Evolutionary conservation across 2,113 vertebrate genomes (phyloP), one percentile per base, ranked within the genome.

Genomic region (Limnothrissa miodon): DNA sequence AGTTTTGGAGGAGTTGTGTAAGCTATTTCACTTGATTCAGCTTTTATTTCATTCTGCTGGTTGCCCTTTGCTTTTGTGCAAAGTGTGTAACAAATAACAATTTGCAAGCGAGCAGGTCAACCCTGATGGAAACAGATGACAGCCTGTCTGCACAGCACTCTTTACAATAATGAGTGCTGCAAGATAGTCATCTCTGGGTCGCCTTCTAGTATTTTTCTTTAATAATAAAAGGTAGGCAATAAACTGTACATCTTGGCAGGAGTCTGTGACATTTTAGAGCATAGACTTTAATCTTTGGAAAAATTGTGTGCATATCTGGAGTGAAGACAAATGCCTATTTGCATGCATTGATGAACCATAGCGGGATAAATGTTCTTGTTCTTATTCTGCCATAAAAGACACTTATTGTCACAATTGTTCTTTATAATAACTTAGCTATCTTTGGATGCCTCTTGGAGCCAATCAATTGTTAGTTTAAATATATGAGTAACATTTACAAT

Each of bases 101-200:
- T 74, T 74, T 74, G 62, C 11, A 13, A 33, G 66, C 1, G 29
- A 15, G 25, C 33, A 74, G 66, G 66, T 74, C 66, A 74, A 29
- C 29, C 15, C 15, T 74, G 66, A 74, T 74, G 15, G 66, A 36
- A 15, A 74, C 66, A 74, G 66, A 74, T 74, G 66, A 74, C 66
- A 74, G 66, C 29, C 66, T 74, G 66, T 74, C 66, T 33, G 66
- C 29, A 17, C 66, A 36, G 66, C 33, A 17, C 66, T 74, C 66
- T 39, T 66, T 25, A 74, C 25, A 33, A 33, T 39, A 74, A 74
- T 39, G 66, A 74, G 66, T 21, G 29, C 15, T 11, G 66, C 5
- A 33, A 39, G 66, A 5, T 36, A 36, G 29, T 21, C 29, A 36
- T 74, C 66, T 36, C 66, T 74, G 66, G 66, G 66, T 74, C 66